Evolutionary conservation across 2,888 invertebrate species (phyloP).

Genomic region (Caprella mutica): DNA sequence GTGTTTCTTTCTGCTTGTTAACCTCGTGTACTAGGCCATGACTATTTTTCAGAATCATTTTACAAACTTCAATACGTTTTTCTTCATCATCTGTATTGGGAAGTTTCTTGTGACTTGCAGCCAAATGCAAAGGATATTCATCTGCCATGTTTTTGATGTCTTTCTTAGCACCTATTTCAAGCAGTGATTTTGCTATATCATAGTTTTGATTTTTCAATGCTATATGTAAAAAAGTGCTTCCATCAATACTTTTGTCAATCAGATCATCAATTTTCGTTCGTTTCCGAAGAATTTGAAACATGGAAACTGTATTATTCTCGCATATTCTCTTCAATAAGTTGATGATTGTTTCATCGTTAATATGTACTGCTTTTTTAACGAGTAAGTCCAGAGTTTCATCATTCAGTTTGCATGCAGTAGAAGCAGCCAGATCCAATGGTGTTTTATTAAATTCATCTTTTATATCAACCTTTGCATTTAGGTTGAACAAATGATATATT

Average conservation of each 20-base stretch:
- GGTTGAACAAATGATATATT: not conserved
- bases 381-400: too few relatives aligned
- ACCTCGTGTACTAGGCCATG: not conserved
- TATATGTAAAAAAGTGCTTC: not conserved
- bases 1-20: constrained; percentile 1
- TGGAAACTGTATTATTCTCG: too few relatives aligned
- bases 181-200: not conserved
- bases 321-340: too few relatives aligned
- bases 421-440: not conserved
- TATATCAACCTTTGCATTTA: too few relatives aligned
- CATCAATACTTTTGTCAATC: not conserved
- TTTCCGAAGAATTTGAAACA: not conserved
- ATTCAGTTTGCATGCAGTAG: not conserved
- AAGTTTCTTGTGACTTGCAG: not conserved
- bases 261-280: not conserved
- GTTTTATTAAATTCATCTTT: too few relatives aligned
- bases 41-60: not conserved
- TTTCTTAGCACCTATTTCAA: not conserved
- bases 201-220: not conserved
- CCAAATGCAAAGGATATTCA: constrained; percentile 4
- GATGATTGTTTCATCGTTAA: not conserved
- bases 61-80: not conserved
- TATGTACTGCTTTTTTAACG: not conserved
- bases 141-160: not conserved
- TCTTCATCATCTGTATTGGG: not conserved